Base-by-base conservation (phyloP, 2,888 invertebrate species). In the Hydrotaea cyrtoneurina region DNA sequence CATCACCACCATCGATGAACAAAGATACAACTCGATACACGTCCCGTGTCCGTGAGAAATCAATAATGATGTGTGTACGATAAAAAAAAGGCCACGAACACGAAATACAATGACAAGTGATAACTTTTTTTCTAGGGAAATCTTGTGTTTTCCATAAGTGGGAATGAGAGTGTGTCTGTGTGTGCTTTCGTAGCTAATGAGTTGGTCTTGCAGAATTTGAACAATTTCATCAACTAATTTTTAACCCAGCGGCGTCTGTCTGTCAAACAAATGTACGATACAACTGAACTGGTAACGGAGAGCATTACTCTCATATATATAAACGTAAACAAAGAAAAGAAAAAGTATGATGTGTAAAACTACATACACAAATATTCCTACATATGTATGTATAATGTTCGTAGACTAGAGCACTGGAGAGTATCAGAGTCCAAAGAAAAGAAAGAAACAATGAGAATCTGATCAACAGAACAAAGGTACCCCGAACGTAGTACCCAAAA, bases 301-400 rank as follows among this genome's bases (percentile, higher is more conserved):
- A 66, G 66, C 66, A 15, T 15, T 15, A 59, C 59, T 59, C 59
- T 59, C 59, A 26, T 59, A 59, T 59, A 15, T 59, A 59, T 59
- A 82, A 64, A 71, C n/a, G 62, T 78, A 75, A 82, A 82, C 78
- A 82, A 82, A 78, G 82, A 59, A 75, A 78, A 82, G 74, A 82
- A 82, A 78, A 78, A 59, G 5, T 26, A 59, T 59, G 59, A 15
- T 59, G 8, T 59, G 59, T 26, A 59, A 26, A 11, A 26, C 2
- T 23, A 55, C 55, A 55, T 21, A 55, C 11, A 55, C 17, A 75
- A 4, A 31, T 31, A 31, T 7, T 31, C 7, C 3, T 31, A 76
- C 36, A 50, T 72, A 15, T 31, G 0, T 72, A 66, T 15, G n/a
- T n/a, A n/a, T n/a, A n/a, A n/a, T n/a, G n/a, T n/a, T n/a, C n/a